Conservation (phyloP, 2,888 invertebrate species). For the Trichacis sp. region DNA sequence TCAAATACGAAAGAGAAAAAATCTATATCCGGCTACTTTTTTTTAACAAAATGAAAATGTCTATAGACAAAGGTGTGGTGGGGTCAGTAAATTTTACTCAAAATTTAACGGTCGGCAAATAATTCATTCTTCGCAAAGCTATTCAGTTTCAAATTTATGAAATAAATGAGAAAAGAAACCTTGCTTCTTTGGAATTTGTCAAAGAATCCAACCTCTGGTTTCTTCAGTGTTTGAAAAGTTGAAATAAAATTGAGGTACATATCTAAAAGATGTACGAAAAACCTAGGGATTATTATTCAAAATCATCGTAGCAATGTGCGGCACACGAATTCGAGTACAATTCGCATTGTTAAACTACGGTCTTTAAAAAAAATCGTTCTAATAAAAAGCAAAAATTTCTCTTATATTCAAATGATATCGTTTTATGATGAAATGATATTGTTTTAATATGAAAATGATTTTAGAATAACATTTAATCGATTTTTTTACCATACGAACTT, state of each 20-base stretch:
- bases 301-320: conserved; percentile 11
- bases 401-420: too few species aligned
- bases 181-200: not conserved
- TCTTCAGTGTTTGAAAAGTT: not conserved
- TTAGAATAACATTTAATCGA: too few species aligned
- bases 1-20: too few species aligned
- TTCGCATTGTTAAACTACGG: too few species aligned
- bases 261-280: not conserved
- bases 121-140: not conserved
- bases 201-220: not conserved
- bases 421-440: too few species aligned
- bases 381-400: not conserved
- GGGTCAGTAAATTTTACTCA: too few species aligned
- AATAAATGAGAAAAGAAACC: not conserved
- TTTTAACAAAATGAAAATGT: too few species aligned
- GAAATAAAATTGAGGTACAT: not conserved
- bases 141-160: not conserved
- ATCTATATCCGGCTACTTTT: too few species aligned
- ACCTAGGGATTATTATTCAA: conserved; percentile 1
- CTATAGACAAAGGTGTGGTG: too few species aligned
- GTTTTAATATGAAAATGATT: too few species aligned
- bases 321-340: conserved; percentile 6
- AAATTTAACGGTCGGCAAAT: not conserved
- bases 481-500: too few species aligned
- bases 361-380: not conserved